phyloP scores from a whole-genome alignment of 1,140 invertebrate species.

The Capitella teleta region DNA sequence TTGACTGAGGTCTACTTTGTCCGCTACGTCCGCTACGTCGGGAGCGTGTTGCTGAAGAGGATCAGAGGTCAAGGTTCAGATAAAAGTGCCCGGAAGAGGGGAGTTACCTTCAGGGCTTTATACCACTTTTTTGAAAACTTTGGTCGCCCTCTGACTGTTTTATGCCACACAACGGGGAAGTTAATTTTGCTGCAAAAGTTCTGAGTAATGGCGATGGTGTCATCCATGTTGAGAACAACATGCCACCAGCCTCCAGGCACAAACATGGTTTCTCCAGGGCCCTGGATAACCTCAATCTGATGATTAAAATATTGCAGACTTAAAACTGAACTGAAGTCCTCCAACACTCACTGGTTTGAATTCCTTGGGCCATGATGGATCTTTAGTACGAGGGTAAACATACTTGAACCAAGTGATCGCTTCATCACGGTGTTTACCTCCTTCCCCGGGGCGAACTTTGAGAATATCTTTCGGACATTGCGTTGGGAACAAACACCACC shows the following conservation, averaged over 20 bases:
- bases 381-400: conserved; percentile 90
- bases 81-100: neutral
- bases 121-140: conserved; percentile 85
- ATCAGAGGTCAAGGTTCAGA: neutral
- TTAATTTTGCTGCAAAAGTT: conserved; percentile 94
- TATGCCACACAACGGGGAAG: conserved; percentile 96
- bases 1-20: conserved; percentile 71
- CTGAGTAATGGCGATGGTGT: conserved; percentile 93
- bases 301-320: neutral
- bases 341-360: conserved; percentile 62
- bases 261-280: conserved; percentile 95
- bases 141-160: conserved; percentile 86
- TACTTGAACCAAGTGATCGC: conserved; percentile 96
- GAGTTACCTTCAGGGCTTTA: conserved; percentile 51
- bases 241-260: conserved; percentile 87
- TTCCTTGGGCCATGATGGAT: conserved; percentile 77
- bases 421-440: conserved; percentile 92
- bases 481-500: conserved; percentile 97
- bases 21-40: conserved; percentile 70
- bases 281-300: conserved; percentile 88
- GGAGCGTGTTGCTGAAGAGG: conserved; percentile 50
- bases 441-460: conserved; percentile 77
- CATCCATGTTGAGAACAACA: conserved; percentile 91
- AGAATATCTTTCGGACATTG: conserved; percentile 88
- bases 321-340: neutral